Base-by-base conservation (phyloP, 2,113 vertebrate genomes). In the Pituophis catenifer region DNA sequence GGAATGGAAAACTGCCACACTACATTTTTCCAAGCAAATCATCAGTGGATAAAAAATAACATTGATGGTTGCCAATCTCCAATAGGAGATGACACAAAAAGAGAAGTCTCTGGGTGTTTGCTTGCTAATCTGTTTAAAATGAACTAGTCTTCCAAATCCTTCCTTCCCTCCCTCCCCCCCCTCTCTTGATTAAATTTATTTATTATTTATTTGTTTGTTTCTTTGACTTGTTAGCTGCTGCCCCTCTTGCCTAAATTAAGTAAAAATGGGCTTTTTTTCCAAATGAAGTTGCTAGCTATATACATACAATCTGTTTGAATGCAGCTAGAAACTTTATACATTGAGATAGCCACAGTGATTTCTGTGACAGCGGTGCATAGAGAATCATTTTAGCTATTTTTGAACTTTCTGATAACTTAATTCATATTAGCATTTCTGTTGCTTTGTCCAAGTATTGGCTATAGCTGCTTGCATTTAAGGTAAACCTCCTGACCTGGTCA, bases 151-250 rank as follows among this genome's bases (percentile, higher is more conserved):
- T 70, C 1, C 4, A 70, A 2, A n/a, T 62, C 8, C 50, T 8
- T 9, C 50, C 10, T 12, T 11, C 54, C 15, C 54, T 12, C 54
- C 13, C 54, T 0, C 1, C 0, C 54, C 1, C 54, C 0, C 38
- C 53, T 15, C 53, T 54, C 54, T 13, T 52, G 9, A 52, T 52
- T 52, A 10, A 1, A 7, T 29, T 12, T 65, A 65, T 12, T 65
- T 65, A 58, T 58, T 57, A 8, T 26, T 62, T 29, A 4, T 59
- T 62, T 62, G 24, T 13, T 65, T 59, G 2, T 24, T 59, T 24
- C 3, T 15, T 55, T 59, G 23, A 65, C 62, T 65, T n/a, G 62
- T 65, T 65, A 9, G 58, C 23, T 65, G 11, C 29, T 65, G 62
- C 11, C 29, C 62, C 26, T 65, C 62, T 65, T 29, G 4, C 29